phyloP scores from a whole-genome alignment of 2,113 vertebrate genomes.

The Hyaena hyaena region DNA sequence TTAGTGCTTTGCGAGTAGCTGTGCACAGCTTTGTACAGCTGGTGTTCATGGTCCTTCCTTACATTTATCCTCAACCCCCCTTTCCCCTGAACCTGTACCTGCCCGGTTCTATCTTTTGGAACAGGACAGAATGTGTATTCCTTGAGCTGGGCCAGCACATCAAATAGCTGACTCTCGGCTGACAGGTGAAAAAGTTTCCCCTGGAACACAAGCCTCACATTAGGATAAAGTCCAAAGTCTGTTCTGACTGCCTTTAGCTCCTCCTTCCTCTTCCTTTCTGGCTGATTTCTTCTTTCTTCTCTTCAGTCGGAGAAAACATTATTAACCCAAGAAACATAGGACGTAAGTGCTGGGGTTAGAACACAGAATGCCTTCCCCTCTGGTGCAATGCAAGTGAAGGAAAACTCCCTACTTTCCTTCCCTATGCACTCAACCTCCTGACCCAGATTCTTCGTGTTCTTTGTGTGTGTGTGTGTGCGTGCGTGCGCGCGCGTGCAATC shows the following conservation, averaged over 20 bases:
- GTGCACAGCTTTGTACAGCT: background rate
- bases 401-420: background rate
- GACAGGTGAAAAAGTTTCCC: background rate
- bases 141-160: background rate
- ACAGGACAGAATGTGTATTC: background rate
- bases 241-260: background rate
- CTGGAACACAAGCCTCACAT: background rate
- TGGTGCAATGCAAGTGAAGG: background rate
- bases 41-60: background rate
- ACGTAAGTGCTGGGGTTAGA: background rate
- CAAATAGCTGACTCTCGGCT: background rate
- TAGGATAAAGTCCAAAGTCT: background rate
- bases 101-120: background rate
- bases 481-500: too few species aligned
- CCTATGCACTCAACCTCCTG: fast-evolving
- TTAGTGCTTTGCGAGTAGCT: background rate
- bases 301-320: background rate
- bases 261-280: background rate
- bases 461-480: background rate
- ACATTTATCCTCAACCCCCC: background rate
- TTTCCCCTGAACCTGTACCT: background rate
- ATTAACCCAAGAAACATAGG: background rate
- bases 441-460: background rate
- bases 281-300: background rate
- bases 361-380: background rate